Conservation (phyloP, 1,140 invertebrate species). For the Drosophila novamexicana region DNA sequence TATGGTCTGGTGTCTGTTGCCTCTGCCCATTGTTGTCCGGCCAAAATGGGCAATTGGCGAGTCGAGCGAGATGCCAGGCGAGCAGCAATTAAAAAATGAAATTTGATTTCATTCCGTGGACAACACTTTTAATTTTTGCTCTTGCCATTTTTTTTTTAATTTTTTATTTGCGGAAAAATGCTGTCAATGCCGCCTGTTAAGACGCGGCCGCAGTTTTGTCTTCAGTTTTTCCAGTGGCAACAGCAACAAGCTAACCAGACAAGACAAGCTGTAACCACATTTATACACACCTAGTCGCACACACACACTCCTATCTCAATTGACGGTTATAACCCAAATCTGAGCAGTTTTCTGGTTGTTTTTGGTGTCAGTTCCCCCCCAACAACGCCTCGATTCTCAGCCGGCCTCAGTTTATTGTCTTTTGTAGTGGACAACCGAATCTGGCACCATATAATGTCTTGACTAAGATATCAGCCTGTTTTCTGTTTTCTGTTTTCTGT, state of each 20-base stretch:
- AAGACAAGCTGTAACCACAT: constrained; percentile 36
- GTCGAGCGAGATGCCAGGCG: constrained; percentile 34
- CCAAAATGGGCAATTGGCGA: constrained; percentile 21
- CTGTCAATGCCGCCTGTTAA: constrained; percentile 24
- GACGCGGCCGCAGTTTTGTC: constrained; percentile 24
- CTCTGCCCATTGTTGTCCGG: constrained; percentile 2
- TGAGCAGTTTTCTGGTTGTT: constrained; percentile 67
- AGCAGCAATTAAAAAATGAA: constrained; percentile 76
- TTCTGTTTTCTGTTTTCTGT: constrained; percentile 20
- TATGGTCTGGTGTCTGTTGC: not conserved
- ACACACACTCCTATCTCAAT: constrained; percentile 29
- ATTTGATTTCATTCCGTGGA: constrained; percentile 69
- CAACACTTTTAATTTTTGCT: constrained; percentile 73
- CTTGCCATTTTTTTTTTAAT: constrained; percentile 7
- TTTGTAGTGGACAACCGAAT: constrained; percentile 45
- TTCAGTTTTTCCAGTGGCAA: constrained; percentile 49
- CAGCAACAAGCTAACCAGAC: constrained; percentile 14
- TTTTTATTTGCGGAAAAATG: constrained; percentile 39
- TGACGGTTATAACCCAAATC: constrained; percentile 80
- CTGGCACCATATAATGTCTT: constrained; percentile 48
- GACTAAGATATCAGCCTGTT: constrained; percentile 55
- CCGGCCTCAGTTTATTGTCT: constrained; percentile 24
- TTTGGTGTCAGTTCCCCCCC: constrained; percentile 69
- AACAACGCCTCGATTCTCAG: constrained; percentile 44
- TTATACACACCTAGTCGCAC: constrained; percentile 21